Evolutionary conservation across 2,113 vertebrate genomes (phyloP), one percentile per base, ranked within the genome.

Genomic region (Poecile atricapillus): DNA sequence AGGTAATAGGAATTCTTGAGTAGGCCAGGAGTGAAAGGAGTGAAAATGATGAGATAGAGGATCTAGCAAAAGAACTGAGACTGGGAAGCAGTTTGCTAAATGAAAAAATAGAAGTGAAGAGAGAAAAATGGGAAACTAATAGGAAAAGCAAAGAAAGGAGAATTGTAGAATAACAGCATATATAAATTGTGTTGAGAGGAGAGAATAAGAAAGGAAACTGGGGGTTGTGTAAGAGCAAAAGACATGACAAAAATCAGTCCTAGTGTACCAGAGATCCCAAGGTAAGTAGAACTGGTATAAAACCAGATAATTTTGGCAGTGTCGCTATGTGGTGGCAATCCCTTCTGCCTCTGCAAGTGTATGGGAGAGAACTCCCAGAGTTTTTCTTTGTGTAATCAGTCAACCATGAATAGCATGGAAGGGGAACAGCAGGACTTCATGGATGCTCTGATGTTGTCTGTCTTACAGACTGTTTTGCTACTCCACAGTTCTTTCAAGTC

Each of bases 381-480:
- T 49, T 91, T 31, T 41, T 53, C 12, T 65, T 2, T 79, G 24
- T 91, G 28, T 71, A 30, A 37, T 55, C 52, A 73, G 35, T 15
- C 28, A 87, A 16, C 15, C 21, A 50, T 47, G 43, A 86, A 43
- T 44, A 69, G n/a, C 1, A 0, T 47, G 18, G 10, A 77, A 27
- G 10, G 13, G 47, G 8, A 63, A 13, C 24, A 67, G 39, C 22
- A 27, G 24, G 33, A 79, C 33, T 75, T 79, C 25, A 63, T 14
- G 44, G 58, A 39, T 83, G 44, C 49, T 59, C 21, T 0, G 0
- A 3, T 63, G 18, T 50, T 3, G 2, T 55, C 50, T 76, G 27
- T 60, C 44, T 55, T 41, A 41, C 31, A 22, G 31, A 21, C 31
- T 64, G 23, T 68, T 76, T 31, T 69, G 22, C 22, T 55, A 31